Evolutionary conservation across 2,113 vertebrate genomes (phyloP).

Genomic region (Himantopus leucocephalus): DNA sequence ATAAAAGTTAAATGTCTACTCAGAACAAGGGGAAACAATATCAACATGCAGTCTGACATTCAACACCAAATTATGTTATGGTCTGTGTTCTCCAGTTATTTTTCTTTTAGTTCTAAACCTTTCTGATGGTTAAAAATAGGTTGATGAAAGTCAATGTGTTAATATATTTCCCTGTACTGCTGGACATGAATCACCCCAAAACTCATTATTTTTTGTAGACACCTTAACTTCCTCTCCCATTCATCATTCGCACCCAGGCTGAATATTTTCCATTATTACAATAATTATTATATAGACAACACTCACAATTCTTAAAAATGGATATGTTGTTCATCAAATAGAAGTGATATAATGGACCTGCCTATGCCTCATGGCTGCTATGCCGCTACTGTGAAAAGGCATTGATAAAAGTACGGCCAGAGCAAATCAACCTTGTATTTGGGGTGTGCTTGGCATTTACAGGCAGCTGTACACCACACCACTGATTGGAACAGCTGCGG

Average conservation of each 20-base stretch:
- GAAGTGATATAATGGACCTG: not conserved
- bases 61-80: not conserved
- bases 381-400: not conserved
- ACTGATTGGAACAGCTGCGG: not conserved
- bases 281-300: not conserved
- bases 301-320: not conserved
- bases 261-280: conserved; percentile 9
- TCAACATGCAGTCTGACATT: not conserved
- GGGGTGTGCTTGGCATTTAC: not conserved
- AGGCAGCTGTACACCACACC: not conserved
- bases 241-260: not conserved
- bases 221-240: not conserved
- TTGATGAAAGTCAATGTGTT: not conserved
- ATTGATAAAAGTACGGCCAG: not conserved
- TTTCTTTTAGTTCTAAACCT: conserved; percentile 11
- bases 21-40: not conserved
- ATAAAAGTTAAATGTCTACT: not conserved
- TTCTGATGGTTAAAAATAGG: conserved; percentile 9
- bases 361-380: not conserved
- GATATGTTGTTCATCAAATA: not conserved
- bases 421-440: not conserved
- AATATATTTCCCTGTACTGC: conserved; percentile 2
- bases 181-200: conserved; percentile 11
- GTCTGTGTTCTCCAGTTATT: not conserved
- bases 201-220: conserved; percentile 10